Evolutionary conservation across 2,888 invertebrate genomes (phyloP).

Genomic region (Stenurella melanura): DNA sequence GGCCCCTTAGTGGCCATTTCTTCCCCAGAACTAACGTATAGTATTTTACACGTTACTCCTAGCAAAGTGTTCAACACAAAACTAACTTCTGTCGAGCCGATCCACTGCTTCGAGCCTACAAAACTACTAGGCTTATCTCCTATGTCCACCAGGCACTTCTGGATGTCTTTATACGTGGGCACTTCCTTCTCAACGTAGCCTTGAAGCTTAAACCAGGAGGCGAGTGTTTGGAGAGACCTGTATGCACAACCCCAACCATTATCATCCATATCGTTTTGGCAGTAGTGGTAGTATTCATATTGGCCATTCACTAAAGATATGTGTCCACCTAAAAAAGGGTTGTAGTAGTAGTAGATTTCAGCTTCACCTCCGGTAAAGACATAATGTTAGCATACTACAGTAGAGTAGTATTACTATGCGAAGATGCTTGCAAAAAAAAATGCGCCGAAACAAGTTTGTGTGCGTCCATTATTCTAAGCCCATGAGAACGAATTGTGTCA

Average conservation of each 20-base stretch:
- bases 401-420: no score
- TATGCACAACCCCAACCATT: slow-evolving; percentile 99
- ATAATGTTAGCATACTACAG: no score
- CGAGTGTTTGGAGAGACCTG: slow-evolving; percentile 95
- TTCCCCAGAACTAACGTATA: slow-evolving; percentile 89
- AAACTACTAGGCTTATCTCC: slow-evolving; percentile 94
- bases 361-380: no score
- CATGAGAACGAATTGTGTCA: no score
- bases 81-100: slow-evolving; percentile 97
- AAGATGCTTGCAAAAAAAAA: no score
- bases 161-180: slow-evolving; percentile 91
- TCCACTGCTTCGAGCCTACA: slow-evolving; percentile 95
- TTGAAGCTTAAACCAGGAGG: slow-evolving; percentile 94
- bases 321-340: slow-evolving; percentile 70
- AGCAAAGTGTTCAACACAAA: slow-evolving; percentile 91
- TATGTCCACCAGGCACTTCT: slow-evolving; percentile 94
- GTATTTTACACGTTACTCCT: slow-evolving; percentile 85
- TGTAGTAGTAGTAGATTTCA: no score
- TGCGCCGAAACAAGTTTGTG: no score
- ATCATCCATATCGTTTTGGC: slow-evolving; percentile 95
- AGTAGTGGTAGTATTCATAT: slow-evolving; percentile 97
- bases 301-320: slow-evolving; percentile 84
- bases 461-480: no score
- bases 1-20: slow-evolving; percentile 87
- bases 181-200: slow-evolving; percentile 86